Percentiles rank a stretch among this genome's conserved stretches.
Evolutionary conservation across 2,797 vertebrate species (phyloP).

Genomic region (Microctenopoma lineatum): DNA sequence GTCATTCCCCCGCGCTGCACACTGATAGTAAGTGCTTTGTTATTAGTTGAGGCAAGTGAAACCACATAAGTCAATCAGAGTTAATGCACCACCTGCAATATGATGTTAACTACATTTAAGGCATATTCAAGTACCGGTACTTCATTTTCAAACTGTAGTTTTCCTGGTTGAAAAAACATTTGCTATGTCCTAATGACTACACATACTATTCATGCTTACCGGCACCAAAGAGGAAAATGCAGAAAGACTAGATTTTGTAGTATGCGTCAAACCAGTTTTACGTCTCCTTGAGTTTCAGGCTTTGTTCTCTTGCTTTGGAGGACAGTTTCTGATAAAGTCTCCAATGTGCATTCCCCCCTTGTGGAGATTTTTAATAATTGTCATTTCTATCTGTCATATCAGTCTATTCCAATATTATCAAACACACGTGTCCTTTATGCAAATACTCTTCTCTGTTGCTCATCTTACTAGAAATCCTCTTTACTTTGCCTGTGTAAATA

Average conservation of each 20-base stretch:
- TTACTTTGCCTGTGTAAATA: conserved; percentile 43
- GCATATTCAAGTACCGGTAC: conserved; percentile 1
- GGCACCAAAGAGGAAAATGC: conserved; percentile 66
- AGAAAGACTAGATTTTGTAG: conserved; percentile 61
- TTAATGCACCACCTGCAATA: conserved; percentile 28
- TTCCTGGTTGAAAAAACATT: conserved; percentile 11
- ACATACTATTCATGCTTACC: conserved; percentile 7
- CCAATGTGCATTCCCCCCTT: not conserved
- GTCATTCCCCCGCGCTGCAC: conserved; percentile 61
- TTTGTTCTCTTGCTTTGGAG: conserved; percentile 25
- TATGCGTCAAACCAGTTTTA: conserved; percentile 72
- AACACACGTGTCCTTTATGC: conserved; percentile 11
- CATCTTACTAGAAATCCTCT: conserved; percentile 7
- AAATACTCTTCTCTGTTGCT: not conserved
- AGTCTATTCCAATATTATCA: conserved; percentile 2
- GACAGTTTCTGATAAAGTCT: conserved; percentile 14
- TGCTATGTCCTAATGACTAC: conserved; percentile 8
- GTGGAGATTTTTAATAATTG: not conserved
- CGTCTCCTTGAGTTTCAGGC: conserved; percentile 42
- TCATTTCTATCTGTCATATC: not conserved
- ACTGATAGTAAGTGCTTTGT: conserved; percentile 76
- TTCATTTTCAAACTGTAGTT: not conserved
- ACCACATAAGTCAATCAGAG: conserved; percentile 51
- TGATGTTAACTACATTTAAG: conserved; percentile 24
- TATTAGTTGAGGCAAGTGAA: conserved; percentile 42